Conservation (phyloP, 2,888 invertebrate species). For the Eupithecia insigniata region DNA sequence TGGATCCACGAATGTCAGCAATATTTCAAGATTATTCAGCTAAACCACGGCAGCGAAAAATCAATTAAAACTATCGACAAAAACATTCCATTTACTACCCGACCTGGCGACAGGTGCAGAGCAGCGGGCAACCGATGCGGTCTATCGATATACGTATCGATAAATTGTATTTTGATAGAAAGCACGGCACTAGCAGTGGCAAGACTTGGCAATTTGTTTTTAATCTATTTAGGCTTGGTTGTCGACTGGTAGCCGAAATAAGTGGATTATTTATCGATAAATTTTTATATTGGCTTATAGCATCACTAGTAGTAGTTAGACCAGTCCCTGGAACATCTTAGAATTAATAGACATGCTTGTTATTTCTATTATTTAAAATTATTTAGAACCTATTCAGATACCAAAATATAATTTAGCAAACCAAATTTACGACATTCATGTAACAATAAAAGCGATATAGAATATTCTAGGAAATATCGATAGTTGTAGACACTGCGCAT, state of each 20-base stretch:
- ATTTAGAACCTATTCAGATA: neutral
- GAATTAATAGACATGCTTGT: neutral
- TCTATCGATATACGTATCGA: constrained; percentile 65
- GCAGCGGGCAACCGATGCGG: constrained; percentile 53
- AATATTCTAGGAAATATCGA: constrained; percentile 10
- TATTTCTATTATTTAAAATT: neutral
- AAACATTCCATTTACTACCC: constrained; percentile 50
- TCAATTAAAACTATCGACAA: constrained; percentile 52
- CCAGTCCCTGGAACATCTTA: neutral
- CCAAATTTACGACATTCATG: neutral
- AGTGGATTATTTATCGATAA: neutral
- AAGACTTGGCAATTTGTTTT: constrained; percentile 48
- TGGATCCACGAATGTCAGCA: neutral
- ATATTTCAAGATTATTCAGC: neutral
- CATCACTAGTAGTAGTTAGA: neutral
- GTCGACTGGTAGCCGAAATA: neutral
- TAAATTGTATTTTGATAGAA: constrained; percentile 71
- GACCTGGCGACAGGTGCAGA: constrained; percentile 71
- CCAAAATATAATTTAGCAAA: neutral
- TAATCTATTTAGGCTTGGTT: neutral
- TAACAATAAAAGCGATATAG: neutral
- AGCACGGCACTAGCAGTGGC: constrained; percentile 48
- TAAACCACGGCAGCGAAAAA: constrained; percentile 17
- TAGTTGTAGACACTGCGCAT: constrained; percentile 8
- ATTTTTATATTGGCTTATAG: neutral